Conservation (phyloP, 2,888 invertebrate species). For the Catocala fraxini region DNA sequence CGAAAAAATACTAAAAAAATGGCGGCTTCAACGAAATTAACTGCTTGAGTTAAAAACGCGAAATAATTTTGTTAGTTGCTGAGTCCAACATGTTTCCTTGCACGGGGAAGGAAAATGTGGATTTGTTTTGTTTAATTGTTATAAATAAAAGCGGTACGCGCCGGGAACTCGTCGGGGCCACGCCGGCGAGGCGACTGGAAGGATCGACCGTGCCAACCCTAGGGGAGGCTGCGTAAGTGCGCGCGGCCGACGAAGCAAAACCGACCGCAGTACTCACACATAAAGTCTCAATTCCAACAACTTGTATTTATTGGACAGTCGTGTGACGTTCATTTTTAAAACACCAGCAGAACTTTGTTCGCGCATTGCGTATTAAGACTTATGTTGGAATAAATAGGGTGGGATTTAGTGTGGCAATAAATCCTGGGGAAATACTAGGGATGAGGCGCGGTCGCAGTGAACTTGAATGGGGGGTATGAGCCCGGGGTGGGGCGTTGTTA, state of each 20-base stretch:
- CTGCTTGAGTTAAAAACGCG: conserved; percentile 78
- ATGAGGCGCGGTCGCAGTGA: conserved; percentile 73
- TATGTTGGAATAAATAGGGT: conserved; percentile 51
- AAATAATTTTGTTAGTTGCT: conserved; percentile 60
- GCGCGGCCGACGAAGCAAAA: conserved; percentile 54
- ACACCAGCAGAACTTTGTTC: conserved; percentile 55
- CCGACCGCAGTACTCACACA: conserved; percentile 47
- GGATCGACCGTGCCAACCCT: conserved; percentile 84
- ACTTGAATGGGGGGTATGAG: conserved; percentile 71
- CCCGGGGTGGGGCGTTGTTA: conserved; percentile 75
- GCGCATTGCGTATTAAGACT: conserved; percentile 48
- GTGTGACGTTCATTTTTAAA: conserved; percentile 56
- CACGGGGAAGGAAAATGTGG: conserved; percentile 77
- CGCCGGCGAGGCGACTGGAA: conserved; percentile 85
- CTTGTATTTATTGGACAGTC: conserved; percentile 56
- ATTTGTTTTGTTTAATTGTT: conserved; percentile 65
- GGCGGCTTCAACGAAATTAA: conserved; percentile 75
- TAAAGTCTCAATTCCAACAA: conserved; percentile 61
- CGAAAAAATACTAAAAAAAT: conserved; percentile 56
- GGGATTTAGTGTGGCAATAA: conserved; percentile 47
- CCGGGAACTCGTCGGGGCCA: conserved; percentile 78
- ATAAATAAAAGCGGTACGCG: conserved; percentile 61
- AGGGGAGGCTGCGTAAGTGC: conserved; percentile 85
- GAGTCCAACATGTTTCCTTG: conserved; percentile 75
- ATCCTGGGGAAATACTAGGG: conserved; percentile 65